Conservation (phyloP, 2,888 invertebrate species). For the Ophioninae sp. region DNA sequence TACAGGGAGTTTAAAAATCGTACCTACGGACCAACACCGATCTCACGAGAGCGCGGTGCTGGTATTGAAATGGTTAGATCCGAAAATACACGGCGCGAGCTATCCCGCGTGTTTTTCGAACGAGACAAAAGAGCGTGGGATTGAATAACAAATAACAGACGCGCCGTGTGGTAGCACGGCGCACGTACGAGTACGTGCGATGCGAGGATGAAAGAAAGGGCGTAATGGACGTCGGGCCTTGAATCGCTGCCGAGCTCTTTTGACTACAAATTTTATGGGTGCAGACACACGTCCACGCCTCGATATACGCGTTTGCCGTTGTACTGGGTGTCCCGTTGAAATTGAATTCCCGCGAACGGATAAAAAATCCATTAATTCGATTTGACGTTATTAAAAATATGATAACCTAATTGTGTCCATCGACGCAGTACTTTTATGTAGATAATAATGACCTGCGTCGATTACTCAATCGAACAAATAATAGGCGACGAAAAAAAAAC, state of each 20-base stretch:
- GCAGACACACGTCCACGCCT: neutral
- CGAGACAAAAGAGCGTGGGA: conserved; percentile 26
- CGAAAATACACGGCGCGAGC: neutral
- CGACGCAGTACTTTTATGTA: neutral
- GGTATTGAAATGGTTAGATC: neutral
- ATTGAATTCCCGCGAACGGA: neutral
- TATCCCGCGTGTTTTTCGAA: conserved; percentile 7
- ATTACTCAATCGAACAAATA: neutral
- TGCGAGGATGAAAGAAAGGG: conserved; percentile 5
- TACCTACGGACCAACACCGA: neutral
- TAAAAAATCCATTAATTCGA: too few relatives aligned
- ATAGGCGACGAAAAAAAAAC: neutral
- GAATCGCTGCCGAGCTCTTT: neutral
- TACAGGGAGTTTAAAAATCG: neutral
- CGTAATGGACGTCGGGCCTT: neutral
- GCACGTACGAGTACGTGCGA: neutral
- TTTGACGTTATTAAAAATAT: neutral
- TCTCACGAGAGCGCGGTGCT: neutral
- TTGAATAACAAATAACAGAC: conserved; percentile 14
- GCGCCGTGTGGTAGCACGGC: neutral
- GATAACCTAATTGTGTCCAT: neutral
- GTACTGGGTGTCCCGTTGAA: neutral
- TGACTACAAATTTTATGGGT: neutral
- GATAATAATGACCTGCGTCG: neutral
- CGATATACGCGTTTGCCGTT: neutral